Base-by-base conservation (phyloP, 2,113 vertebrate species). In the Callorhinus ursinus region DNA sequence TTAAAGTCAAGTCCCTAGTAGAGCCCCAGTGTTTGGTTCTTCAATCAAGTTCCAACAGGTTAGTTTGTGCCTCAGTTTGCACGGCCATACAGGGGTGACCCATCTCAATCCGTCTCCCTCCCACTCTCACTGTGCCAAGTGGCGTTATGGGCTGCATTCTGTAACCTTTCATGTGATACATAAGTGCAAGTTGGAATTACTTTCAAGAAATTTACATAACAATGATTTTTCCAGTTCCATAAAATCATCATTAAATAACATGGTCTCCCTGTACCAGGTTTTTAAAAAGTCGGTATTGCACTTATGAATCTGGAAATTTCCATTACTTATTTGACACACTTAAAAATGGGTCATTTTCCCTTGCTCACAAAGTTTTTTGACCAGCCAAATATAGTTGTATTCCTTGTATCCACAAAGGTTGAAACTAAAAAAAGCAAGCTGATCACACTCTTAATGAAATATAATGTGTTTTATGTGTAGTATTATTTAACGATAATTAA, bases 1-100 rank as follows among this genome's bases (percentile, higher is more conserved):
- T 42, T 12, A 5, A 42, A 13, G 39, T 39, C 80, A 33, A 21
- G 55, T 28, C 55, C 7, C 0, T 26, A 26, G n/a, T 7, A 1
- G 26, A 11, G 14, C 31, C 39, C 49, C 15, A 1, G 51, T 2
- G 63, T 46, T 2, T 16, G 19, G 21, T 36, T 36, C 72, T 36
- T 65, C 15, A 39, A 6, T 7, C 36, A 10, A 24, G 22, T 39
- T 0, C 2, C 3, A 74, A 3, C 6, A 51, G 21, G 21, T 4
- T 28, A 36, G 24, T 12, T 63, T 0, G 1, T 11, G 36, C 67
- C 80, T 72, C 67, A 28, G 80, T 74, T 24, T 33, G 36, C 51
- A 57, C n/a, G n/a, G 36, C 77, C 8, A 0, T 21, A 7, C 49
- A 21, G 61, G 18, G 21, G 13, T 26, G 88, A n/a, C 46, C 11